Base-by-base conservation (phyloP, 2,113 vertebrate genomes). In the Suncus etruscus region DNA sequence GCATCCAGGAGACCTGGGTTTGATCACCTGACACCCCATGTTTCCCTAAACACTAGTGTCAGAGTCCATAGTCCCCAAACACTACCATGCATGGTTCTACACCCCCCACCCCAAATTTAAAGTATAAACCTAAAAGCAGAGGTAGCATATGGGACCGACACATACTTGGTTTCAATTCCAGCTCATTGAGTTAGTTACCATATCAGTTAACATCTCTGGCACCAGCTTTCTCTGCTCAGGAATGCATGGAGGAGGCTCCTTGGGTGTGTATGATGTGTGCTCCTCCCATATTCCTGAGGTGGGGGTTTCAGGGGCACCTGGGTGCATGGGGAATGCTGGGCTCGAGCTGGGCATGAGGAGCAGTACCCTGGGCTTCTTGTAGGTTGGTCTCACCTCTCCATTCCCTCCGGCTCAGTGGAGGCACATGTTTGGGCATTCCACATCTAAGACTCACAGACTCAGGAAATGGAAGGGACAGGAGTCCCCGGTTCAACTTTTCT, bases 401-500 rank as follows among this genome's bases (percentile, higher is more conserved):
- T 75, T 70, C 66, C 61, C 58, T 22, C 3, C 6, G 1, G 20
- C 27, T 45, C 68, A 0, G 0, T 76, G 29, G 22, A 63, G 74
- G 4, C 3, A 10, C 5, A 51, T 63, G 25, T 92, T 81, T 65
- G 73, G 9, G 45, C 66, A 69, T 61, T 58, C 58, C 27, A 66
- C 29, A n/a, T 61, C 54, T 85, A 80, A 88, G 51, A 50, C 20
- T n/a, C 22, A 73, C 25, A 58, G 47, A 68, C 16, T n/a, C 76
- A 24, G n/a, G 31, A 15, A 85, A 54, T 45, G 25, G 69, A 90
- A 78, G 48, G 47, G 12, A 78, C 47, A 66, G 45, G 78, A 48
- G 61, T 45, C 65, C 58, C 72, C 68, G 24, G 20, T 45, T 89
- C 73, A 93, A 22, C 45, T 72, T 86, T 83, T 45, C 58, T 84